Evolutionary conservation across 2,113 vertebrate species (phyloP), one percentile per base, ranked within the genome.

Genomic region (Coturnix japonica): DNA sequence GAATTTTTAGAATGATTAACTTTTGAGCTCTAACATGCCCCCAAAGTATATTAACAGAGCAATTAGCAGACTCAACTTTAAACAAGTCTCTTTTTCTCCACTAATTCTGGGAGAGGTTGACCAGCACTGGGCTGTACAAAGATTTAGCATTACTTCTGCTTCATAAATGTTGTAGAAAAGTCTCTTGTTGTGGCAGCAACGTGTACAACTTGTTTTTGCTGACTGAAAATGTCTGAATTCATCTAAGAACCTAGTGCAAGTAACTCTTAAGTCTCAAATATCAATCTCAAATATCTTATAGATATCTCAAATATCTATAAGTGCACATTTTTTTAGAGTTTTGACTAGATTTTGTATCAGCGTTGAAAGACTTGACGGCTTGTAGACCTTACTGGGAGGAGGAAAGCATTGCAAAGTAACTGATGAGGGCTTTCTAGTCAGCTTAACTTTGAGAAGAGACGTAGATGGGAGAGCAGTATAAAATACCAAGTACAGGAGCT

Each of bases 1-100:
- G 89, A 86, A 81, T 88, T 94, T 91, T 86, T 95, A 73, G 53
- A 91, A 71, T 77, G 14, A 76, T 80, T 87, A 56, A 77, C 77
- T 91, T 86, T 30, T 51, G 73, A 26, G 0, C 3, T 85, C 56
- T 77, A 23, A 90, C 85, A 59, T 83, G 33, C 37, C 86, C n/a
- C 28, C 46, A 7, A 81, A 64, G 9, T 80, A 18, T 15, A 9
- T 14, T 81, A 81, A 54, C 23, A 85, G 57, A 70, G 15, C 25
- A 23, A 8, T 66, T 72, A 78, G 39, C 26, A 71, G 61, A 18
- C 33, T 80, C 10, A 3, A 8, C 61, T 91, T 89, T 75, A 82
- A 65, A 44, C 33, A 8, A 2, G 3, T 43, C 41, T 17, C 39
- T 77, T 92, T 82, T 6, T 44, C 22, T 81, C 81, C 33, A 47